Conservation (phyloP, 1,140 invertebrate genomes). For the Venustaconcha ellipsiformis region DNA sequence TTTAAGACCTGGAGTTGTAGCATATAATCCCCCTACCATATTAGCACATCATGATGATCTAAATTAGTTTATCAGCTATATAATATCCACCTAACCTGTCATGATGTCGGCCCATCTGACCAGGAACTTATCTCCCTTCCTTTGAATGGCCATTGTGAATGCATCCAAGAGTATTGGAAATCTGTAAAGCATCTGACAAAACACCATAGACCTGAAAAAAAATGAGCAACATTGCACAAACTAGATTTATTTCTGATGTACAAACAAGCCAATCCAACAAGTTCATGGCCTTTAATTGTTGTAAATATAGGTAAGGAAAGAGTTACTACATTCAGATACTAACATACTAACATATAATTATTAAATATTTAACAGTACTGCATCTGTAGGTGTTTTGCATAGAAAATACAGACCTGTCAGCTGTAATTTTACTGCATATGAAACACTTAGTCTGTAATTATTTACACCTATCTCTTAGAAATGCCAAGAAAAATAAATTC, state of each 20-base stretch:
- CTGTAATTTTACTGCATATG: background rate
- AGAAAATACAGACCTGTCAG: background rate
- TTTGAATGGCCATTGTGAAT: constrained; percentile 52
- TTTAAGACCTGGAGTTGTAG: too few relatives aligned
- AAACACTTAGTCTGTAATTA: too few relatives aligned
- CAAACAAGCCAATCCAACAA: background rate
- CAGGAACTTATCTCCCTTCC: constrained; percentile 57
- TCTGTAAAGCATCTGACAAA: constrained; percentile 52
- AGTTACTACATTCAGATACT: background rate
- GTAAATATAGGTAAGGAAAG: too few relatives aligned
- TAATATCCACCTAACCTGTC: constrained; percentile 43
- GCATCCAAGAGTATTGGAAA: constrained; percentile 62
- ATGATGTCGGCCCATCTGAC: constrained; percentile 62
- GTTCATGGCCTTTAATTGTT: too few relatives aligned
- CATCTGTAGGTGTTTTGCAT: background rate
- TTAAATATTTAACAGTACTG: background rate
- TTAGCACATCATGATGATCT: background rate
- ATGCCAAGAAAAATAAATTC: too few relatives aligned
- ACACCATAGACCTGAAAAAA: constrained; percentile 55
- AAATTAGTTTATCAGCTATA: background rate
- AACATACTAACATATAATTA: background rate
- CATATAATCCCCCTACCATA: background rate
- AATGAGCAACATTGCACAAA: background rate
- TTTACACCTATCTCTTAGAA: too few relatives aligned
- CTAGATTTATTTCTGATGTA: background rate